Base-by-base conservation (phyloP, 2,113 vertebrate species). In the Tychaedon coryphoeus region DNA sequence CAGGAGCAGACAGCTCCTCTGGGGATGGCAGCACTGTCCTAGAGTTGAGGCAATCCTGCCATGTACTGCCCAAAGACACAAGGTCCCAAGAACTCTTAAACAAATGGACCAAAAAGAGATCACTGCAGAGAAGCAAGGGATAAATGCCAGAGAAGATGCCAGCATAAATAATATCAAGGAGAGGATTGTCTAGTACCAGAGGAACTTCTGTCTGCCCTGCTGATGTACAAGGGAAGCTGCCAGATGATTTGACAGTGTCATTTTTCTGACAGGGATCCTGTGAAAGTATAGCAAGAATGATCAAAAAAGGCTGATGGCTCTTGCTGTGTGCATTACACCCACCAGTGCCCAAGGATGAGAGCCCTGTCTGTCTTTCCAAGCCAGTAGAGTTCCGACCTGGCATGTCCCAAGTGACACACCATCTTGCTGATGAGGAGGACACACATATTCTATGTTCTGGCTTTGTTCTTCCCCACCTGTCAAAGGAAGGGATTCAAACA, bases 321-420 rank as follows among this genome's bases (percentile, higher is more conserved):
- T 65, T 67, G 26, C 75, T 86, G 10, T 29, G 33, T n/a, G 7
- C 14, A 11, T 64, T 66, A 24, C 6, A 60, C n/a, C 26, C 31
- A 42, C 3, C 0, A 0, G 6, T 66, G 47, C 31, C 48, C 15
- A 18, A 65, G 18, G 31, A 40, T 24, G 36, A 77, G 38, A 45
- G 28, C 15, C 23, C 38, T 38, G 23, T 28, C 38, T 77, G 19
- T 11, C 24, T 25, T 67, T 17, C 24, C 1, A 3, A 79, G n/a
- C 5, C 14, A 6, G 26, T 82, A 40, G 7, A 72, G 8, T 5
- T 72, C n/a, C 67, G 17, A 34, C 31, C 1, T 5, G 22, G 5
- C 48, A 17, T 50, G 34, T 66, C 14, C 19, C 25, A 2, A 1
- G 0, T 0, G 40, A 10, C 1, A 4, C 34, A 47, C 28, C 47